These are phyloP conservation scores for Phyllostomus hastatus DNA, from an alignment of 2,113 vertebrate species.

Conservation along the genomic window DNA sequence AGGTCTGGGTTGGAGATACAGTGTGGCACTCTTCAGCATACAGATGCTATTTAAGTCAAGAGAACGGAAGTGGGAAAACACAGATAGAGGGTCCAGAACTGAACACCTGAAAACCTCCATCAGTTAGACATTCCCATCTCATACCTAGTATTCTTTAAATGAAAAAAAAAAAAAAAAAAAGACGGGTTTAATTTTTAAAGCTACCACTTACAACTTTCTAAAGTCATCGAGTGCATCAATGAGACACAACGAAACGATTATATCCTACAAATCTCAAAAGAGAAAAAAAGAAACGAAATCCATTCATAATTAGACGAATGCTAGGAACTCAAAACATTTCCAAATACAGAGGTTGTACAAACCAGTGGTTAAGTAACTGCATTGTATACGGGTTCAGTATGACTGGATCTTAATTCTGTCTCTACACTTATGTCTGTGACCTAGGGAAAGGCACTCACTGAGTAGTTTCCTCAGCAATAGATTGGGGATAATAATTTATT, in stretches of 20 bases:
- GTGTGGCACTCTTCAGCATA: not conserved
- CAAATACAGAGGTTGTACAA: not conserved
- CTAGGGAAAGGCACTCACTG: not conserved
- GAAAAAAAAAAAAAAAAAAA: not conserved
- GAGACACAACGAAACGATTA: not conserved
- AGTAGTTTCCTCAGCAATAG: not conserved
- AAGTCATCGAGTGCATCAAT: not conserved
- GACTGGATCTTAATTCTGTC: not conserved
- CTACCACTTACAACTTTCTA: not conserved
- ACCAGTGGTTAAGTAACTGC: not conserved
- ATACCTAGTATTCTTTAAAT: not conserved
- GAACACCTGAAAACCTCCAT: not conserved
- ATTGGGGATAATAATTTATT: not conserved
- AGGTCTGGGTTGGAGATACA: not conserved
- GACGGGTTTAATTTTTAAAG: conserved; percentile 1
- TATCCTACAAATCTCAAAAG: not conserved
- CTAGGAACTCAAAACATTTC: not conserved
- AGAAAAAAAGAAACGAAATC: not conserved
- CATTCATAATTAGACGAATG: not conserved
- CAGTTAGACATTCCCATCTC: not conserved
- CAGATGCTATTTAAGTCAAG: not conserved
- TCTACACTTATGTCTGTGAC: not conserved
- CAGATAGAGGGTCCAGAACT: not conserved
- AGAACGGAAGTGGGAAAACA: not conserved
- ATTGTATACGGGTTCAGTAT: not conserved